Evolutionary conservation across 1,140 invertebrate species (phyloP), one percentile per base, ranked within the genome.

Genomic region (Rhynchophorus ferrugineus): DNA sequence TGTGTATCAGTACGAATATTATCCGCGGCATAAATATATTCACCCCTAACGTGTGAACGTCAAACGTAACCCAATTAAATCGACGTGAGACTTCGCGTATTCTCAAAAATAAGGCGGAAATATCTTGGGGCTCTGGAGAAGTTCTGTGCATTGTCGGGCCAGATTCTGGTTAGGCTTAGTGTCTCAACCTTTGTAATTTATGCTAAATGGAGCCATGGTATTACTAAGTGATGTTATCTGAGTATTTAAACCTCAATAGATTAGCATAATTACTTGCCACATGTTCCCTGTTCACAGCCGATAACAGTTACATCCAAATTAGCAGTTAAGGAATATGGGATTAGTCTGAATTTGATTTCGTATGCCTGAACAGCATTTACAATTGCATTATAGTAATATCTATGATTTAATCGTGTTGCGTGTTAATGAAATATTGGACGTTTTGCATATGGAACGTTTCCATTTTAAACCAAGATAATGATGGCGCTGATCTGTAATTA

Each of bases 241-340:
- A 41, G 45, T 42, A 29, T 43, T 46, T 44, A 47, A 48, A 49
- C 57, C 52, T 13, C 45, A 50, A 41, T 37, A 58, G 57, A 58
- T 58, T 58, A 52, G 41, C 57, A 58, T 58, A 58, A 58, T 58
- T 58, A 54, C 37, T 13, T 13, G 29, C 35, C 44, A 39, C 48
- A 51, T 50, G 56, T 49, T 49, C 46, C 44, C 47, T 54, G 47
- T 58, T 54, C 47, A 3, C 13, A 11, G 18, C 45, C 56, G 56
- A 57, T 57, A 50, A 44, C 29, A 22, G 18, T 21, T 42, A 55
- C 33, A 44, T 44, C 29, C 43, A 39, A 56, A 56, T 49, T 56
- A 49, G 42, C 20, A 22, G 43, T 44, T 44, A 33, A 44, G 24
- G 43, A 44, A 19, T 41, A 19, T 41, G 14, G 5, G 19, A 41